Percentiles rank a stretch among this genome's conserved stretches.
These are phyloP conservation scores for Takifugu rubripes DNA, from an alignment of 2,797 vertebrate genomes.

Conservation along the genomic window DNA sequence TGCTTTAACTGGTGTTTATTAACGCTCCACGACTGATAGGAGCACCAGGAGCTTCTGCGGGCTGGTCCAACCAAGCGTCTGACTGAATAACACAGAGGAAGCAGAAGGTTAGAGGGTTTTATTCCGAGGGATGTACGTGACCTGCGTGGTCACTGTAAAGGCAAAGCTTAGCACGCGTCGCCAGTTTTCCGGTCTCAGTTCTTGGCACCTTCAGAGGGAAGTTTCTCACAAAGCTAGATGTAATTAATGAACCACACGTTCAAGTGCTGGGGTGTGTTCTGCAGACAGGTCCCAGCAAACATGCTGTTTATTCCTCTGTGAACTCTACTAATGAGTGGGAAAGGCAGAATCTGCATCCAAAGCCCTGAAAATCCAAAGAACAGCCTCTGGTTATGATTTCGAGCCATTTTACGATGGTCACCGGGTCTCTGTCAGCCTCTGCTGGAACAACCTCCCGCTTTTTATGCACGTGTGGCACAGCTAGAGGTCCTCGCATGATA, in stretches of 20 bases:
- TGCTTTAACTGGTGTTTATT: not conserved
- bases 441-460: constrained; percentile 11
- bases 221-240: constrained; percentile 21
- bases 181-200: constrained; percentile 22
- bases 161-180: not conserved
- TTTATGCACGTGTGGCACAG: constrained; percentile 33
- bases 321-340: constrained; percentile 9
- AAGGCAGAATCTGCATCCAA: not conserved
- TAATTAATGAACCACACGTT: constrained; percentile 31
- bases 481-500: constrained; percentile 36
- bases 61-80: too few species aligned
- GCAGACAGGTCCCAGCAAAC: not conserved
- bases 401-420: too few species aligned
- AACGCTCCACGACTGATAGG: too few species aligned
- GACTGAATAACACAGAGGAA: too few species aligned
- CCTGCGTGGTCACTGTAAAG: constrained; percentile 1
- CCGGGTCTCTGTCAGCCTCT: constrained; percentile 14
- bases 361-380: constrained; percentile 31
- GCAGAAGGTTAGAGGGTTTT: too few species aligned
- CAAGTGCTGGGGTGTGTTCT: constrained; percentile 12
- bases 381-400: constrained; percentile 35
- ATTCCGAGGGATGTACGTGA: not conserved
- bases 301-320: constrained; percentile 15
- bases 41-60: too few species aligned
- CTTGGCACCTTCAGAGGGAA: constrained; percentile 21